Conservation (phyloP, 2,888 invertebrate species). For the Orchestes rusci region DNA sequence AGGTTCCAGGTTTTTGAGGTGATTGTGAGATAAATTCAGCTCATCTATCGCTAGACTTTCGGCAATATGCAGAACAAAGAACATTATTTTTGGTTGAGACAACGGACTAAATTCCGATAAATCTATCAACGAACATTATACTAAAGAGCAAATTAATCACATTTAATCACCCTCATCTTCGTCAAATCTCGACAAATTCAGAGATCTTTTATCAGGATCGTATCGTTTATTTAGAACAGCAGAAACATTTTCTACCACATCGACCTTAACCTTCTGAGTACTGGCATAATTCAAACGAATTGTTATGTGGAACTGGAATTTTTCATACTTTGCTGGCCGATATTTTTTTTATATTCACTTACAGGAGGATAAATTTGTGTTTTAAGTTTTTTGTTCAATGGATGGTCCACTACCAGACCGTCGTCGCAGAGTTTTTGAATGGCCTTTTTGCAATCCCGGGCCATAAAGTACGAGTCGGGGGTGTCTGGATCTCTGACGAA, state of each 20-base stretch:
- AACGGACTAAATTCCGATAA: conserved; percentile 43
- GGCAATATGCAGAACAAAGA: conserved; percentile 43
- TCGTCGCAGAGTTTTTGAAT: conserved; percentile 45
- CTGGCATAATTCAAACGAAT: conserved; percentile 44
- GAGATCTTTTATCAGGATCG: conserved; percentile 32
- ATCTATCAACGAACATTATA: no score
- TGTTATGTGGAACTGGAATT: conserved; percentile 28
- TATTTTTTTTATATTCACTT: no score
- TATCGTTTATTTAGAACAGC: conserved; percentile 41
- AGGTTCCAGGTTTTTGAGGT: conserved; percentile 36
- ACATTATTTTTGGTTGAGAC: conserved; percentile 45
- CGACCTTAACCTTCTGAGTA: conserved; percentile 43
- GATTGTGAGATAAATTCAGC: conserved; percentile 37
- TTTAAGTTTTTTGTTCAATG: conserved; percentile 24
- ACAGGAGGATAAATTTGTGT: no score
- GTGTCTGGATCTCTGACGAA: conserved; percentile 33
- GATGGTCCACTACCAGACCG: conserved; percentile 39
- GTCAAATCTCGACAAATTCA: conserved; percentile 45
- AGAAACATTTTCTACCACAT: conserved; percentile 44
- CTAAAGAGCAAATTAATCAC: conserved; percentile 38
- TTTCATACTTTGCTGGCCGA: no score
- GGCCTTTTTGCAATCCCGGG: conserved; percentile 46
- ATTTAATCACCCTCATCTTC: conserved; percentile 40
- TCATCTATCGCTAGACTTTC: conserved; percentile 32
- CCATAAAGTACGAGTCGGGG: conserved; percentile 43